A percentile compares a stretch with the other conserved stretches of the same genome.
Evolutionary conservation across 2,113 vertebrate species (phyloP).

Genomic region (Triplophysa rosa): DNA sequence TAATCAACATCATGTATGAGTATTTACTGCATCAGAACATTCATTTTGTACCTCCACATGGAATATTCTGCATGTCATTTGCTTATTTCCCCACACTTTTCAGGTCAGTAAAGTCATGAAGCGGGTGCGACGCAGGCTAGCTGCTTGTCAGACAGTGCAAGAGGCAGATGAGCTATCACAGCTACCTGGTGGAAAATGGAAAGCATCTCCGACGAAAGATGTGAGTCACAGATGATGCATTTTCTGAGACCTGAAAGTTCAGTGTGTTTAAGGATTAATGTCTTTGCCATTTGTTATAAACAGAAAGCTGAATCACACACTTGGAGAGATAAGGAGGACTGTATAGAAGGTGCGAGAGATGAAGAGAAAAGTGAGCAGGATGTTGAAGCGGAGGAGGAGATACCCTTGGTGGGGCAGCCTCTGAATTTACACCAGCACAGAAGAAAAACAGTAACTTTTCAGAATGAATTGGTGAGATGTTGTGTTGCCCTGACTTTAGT

Average conservation of each 20-base stretch:
- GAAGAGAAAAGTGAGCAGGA: conserved; percentile 50
- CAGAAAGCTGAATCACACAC: conserved; percentile 54
- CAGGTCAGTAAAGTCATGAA: conserved; percentile 78
- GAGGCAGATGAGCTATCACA: conserved; percentile 52
- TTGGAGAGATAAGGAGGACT: conserved; percentile 9
- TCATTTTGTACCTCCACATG: neutral
- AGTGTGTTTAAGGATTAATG: neutral
- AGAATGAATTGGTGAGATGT: conserved; percentile 36
- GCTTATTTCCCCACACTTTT: conserved; percentile 51
- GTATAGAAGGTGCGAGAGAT: conserved; percentile 39
- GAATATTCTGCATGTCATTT: neutral
- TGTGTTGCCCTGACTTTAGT: neutral
- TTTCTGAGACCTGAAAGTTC: neutral
- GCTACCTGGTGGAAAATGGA: conserved; percentile 63
- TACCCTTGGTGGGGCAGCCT: conserved; percentile 63
- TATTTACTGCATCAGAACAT: neutral
- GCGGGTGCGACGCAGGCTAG: conserved; percentile 80
- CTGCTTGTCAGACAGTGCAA: conserved; percentile 71
- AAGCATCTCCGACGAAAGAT: conserved; percentile 62
- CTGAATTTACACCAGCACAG: conserved; percentile 64
- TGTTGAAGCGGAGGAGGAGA: conserved; percentile 54
- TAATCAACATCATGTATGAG: conserved; percentile 67
- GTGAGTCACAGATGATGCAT: conserved; percentile 63
- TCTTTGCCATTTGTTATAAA: neutral
- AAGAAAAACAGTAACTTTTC: conserved; percentile 50